Base-by-base conservation (phyloP, 2,888 invertebrate genomes). In the Polylopha cassiicola region DNA sequence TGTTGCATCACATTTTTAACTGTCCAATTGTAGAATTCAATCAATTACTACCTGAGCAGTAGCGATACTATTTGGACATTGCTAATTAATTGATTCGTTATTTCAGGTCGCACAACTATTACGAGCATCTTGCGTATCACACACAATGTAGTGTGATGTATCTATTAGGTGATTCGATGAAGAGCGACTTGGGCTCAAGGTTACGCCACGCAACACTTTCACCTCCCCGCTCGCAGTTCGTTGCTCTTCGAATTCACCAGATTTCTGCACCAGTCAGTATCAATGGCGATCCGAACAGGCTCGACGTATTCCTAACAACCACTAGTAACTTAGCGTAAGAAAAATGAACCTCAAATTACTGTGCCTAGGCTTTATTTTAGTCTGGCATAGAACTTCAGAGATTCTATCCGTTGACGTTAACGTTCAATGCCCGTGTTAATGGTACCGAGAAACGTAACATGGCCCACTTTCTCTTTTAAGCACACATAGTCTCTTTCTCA, bases 401-500 rank as follows among this genome's bases (percentile, higher is more conserved):
- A 71, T 73, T 58, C 61, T 69, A 70, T 71, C 67, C 72, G 61
- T 67, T 75, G 72, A 69, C 73, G 76, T 79, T 77, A 74, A 78
- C 79, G 81, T 82, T 77, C 82, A 78, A 77, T 78, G 81, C 75
- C 76, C 80, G 73, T 74, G 77, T 65, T 80, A 82, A 84, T 84
- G 74, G 77, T 74, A 80, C 66, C 72, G 75, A 74, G 81, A 77
- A 84, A 82, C 84, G 70, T 80, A 85, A 78, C 80, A 70, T 84
- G 84, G 81, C 85, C 84, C 84, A 84, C 85, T 85, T 85, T 85
- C 85, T 85, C 85, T 85, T 84, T 85, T 82, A 80, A 77, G 70
- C 73, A 65, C 65, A 66, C 60, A 65, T 65, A 54, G 73, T 82
- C 79, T 80, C 78, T 70, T 63, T 82, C 77, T 62, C 58, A 54